These are phyloP conservation scores for Graphium colonna DNA, from an alignment of 2,888 invertebrate genomes.

Conservation along the genomic window DNA sequence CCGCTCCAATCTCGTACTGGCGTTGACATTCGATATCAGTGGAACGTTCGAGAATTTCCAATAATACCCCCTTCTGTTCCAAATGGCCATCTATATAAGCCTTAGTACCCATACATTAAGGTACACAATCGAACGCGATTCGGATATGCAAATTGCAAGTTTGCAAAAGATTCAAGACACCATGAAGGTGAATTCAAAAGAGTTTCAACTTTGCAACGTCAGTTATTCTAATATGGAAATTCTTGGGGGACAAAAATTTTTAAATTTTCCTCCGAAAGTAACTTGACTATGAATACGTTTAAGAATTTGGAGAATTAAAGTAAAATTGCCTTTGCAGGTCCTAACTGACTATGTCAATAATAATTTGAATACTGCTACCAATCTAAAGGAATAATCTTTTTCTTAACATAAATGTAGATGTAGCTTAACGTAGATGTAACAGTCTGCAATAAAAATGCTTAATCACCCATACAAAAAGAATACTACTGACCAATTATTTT, in stretches of 20 bases:
- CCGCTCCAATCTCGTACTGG: slow-evolving; percentile 63
- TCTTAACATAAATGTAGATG: too few relatives aligned
- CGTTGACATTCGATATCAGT: slow-evolving; percentile 62
- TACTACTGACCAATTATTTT: too few relatives aligned
- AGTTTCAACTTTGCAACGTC: slow-evolving; percentile 59
- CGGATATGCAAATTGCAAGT: slow-evolving; percentile 34
- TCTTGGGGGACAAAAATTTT: neutral
- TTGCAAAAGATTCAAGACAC: slow-evolving; percentile 51
- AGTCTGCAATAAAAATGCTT: too few relatives aligned
- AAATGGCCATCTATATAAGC: slow-evolving; percentile 19
- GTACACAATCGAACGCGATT: slow-evolving; percentile 29
- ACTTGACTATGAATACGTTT: too few relatives aligned
- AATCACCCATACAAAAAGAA: too few relatives aligned
- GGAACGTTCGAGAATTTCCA: slow-evolving; percentile 71
- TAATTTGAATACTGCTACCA: too few relatives aligned
- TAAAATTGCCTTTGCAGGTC: too few relatives aligned
- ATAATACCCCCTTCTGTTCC: slow-evolving; percentile 51
- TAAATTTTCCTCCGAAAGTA: too few relatives aligned
- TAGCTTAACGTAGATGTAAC: too few relatives aligned
- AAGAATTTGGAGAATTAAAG: too few relatives aligned
- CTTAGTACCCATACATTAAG: slow-evolving; percentile 30
- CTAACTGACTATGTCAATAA: too few relatives aligned
- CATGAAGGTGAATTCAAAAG: slow-evolving; percentile 68
- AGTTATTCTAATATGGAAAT: slow-evolving; percentile 14
- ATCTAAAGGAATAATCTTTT: too few relatives aligned